Evolutionary conservation across 2,113 vertebrate genomes (phyloP).

Genomic region (Peromyscus maniculatus): DNA sequence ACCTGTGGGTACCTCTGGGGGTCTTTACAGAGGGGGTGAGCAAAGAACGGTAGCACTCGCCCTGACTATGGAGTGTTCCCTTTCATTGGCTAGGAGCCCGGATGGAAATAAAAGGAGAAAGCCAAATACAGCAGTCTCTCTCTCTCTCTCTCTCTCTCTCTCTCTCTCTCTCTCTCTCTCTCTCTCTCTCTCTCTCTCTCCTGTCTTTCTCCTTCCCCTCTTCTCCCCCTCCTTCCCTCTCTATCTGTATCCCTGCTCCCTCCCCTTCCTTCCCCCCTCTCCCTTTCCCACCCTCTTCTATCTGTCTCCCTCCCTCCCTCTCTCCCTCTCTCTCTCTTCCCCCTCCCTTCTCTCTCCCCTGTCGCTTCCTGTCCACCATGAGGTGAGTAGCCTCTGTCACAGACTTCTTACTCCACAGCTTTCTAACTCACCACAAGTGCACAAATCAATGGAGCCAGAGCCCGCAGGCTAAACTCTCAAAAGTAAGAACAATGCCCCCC

Average conservation of each 20-base stretch:
- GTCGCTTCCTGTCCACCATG: not conserved
- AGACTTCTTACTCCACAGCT: not conserved
- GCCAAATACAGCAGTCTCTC: not conserved
- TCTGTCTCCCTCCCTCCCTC: too few relatives aligned
- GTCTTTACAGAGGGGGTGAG: not conserved
- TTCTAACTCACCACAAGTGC: not conserved
- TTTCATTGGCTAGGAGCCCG: too few relatives aligned
- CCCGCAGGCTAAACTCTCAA: too few relatives aligned
- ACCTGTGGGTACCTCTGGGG: not conserved
- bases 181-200: too few relatives aligned
- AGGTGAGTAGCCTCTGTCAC: not conserved
- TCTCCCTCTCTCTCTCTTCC: not conserved
- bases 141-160: not conserved
- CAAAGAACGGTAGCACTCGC: not conserved
- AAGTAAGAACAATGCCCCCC: not conserved
- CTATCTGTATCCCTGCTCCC: not conserved
- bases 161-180: not conserved
- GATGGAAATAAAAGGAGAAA: not conserved
- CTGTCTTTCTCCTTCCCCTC: too few relatives aligned
- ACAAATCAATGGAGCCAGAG: not conserved
- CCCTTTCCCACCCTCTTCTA: fast-evolving
- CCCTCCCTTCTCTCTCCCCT: not conserved
- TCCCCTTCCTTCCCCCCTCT: too few relatives aligned
- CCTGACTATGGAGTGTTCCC: too few relatives aligned
- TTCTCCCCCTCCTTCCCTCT: not conserved